phyloP scores from a whole-genome alignment of 2,113 vertebrate species.

The Corythornis vintsioides region DNA sequence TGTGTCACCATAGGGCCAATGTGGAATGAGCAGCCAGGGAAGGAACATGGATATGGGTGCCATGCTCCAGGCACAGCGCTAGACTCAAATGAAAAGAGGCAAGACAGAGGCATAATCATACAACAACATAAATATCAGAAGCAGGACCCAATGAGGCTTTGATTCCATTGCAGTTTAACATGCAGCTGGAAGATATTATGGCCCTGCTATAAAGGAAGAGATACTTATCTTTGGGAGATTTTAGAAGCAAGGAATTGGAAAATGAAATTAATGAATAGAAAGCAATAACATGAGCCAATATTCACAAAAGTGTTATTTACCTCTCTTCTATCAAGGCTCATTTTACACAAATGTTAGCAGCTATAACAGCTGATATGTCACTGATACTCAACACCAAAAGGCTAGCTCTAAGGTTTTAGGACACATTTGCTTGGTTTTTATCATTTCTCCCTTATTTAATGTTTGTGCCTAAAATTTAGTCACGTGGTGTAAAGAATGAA shows the following conservation, averaged over 20 bases:
- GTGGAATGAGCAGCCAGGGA: neutral
- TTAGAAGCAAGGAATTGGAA: slow-evolving; percentile 43
- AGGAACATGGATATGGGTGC: neutral
- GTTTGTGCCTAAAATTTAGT: neutral
- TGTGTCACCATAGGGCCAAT: fast-evolving
- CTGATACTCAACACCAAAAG: neutral
- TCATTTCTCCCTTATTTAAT: neutral
- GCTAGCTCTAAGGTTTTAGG: neutral
- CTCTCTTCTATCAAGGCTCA: neutral
- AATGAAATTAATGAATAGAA: slow-evolving; percentile 34
- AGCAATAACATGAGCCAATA: slow-evolving; percentile 35
- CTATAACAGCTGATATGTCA: neutral
- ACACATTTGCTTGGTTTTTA: neutral
- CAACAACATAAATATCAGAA: neutral
- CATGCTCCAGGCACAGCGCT: fast-evolving
- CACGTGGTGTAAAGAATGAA: neutral
- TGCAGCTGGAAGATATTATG: neutral
- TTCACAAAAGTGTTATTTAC: slow-evolving; percentile 32
- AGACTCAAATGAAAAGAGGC: neutral
- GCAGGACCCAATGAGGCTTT: neutral
- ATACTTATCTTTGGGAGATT: slow-evolving; percentile 16
- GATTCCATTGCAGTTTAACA: neutral
- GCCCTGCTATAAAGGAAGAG: neutral
- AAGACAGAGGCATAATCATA: neutral
- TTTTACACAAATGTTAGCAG: neutral